Base-by-base conservation (phyloP, 1,140 invertebrate species). In the Meloidogyne chitwoodi region DNA sequence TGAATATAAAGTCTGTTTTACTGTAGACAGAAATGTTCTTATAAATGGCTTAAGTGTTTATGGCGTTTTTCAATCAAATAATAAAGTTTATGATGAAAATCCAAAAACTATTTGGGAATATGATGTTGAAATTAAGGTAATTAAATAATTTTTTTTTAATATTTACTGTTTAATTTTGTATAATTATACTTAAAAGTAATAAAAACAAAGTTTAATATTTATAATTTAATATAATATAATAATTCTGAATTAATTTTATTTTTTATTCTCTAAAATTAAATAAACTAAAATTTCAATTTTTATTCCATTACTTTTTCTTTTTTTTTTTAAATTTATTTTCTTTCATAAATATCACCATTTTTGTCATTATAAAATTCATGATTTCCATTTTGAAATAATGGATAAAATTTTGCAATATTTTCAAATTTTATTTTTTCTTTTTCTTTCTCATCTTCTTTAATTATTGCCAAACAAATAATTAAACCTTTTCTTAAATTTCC, bases 1-100 rank as follows among this genome's bases (percentile, higher is more conserved):
- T n/a, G 79, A 81, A 71, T 83, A 75, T 41, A 77, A 81, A 79
- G 71, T 81, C 19, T 41, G 81, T 27, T 81, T 80, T 61, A 81
- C 80, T 48, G 74, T 74, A 19, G 79, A 80, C 63, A 26, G 73
- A 10, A 80, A 80, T 41, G 74, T 80, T 27, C 68, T 75, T 38
- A 73, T 80, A 27, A 66, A 34, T 64, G 79, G 79, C 22, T 31
- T 83, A 31, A 77, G 80, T n/a, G 62, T 81, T 31, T 81, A 79
- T 65, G 80, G 78, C 22, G 71, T 61, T n/a, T 63, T 61, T 69
- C 78, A 69, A 61, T 66, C 77, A 63, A 48, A 38, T 66, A 81
- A 66, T 29, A 81, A 31, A 62, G 72, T 72, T 72, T 56, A 80
- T 48, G 77, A 70, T 19, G 75, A 64, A 73, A 22, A 73, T 29